Conservation (phyloP, 2,888 invertebrate species). For the Philereme transversata region DNA sequence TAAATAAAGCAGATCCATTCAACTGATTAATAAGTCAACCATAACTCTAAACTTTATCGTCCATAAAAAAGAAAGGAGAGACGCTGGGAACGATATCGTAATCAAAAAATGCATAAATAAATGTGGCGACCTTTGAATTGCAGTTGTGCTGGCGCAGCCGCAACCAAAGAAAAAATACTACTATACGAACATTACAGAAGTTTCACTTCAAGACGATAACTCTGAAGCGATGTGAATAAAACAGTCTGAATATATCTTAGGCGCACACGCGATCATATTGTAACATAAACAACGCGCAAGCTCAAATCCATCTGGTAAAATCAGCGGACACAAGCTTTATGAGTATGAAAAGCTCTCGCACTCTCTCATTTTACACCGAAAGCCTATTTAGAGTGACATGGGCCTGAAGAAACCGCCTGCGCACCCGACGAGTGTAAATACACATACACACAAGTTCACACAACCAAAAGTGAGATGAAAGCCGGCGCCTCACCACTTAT, state of each 20-base stretch:
- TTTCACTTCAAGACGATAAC: neutral
- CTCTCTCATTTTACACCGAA: constrained; percentile 2
- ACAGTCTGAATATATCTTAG: no score
- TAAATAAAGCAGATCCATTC: constrained; percentile 23
- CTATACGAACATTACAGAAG: neutral
- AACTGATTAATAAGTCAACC: constrained; percentile 26
- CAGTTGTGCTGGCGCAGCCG: constrained; percentile 53
- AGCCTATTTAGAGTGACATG: constrained; percentile 11
- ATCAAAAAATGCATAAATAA: constrained; percentile 55
- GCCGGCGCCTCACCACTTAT: constrained; percentile 77
- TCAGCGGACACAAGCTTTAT: no score
- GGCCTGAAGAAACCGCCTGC: constrained; percentile 42
- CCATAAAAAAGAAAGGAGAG: constrained; percentile 46
- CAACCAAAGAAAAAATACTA: constrained; percentile 35
- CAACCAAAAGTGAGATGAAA: constrained; percentile 68
- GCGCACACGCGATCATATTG: no score
- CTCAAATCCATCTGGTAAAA: neutral
- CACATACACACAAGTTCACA: constrained; percentile 48
- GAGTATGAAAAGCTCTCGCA: no score
- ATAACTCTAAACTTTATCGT: constrained; percentile 35
- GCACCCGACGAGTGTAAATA: constrained; percentile 63
- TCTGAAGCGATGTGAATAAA: no score
- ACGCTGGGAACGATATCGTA: constrained; percentile 47
- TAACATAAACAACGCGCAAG: neutral
- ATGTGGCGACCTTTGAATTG: constrained; percentile 55